phyloP scores from a whole-genome alignment of 1,140 invertebrate species.

The Anoplophora glabripennis region DNA sequence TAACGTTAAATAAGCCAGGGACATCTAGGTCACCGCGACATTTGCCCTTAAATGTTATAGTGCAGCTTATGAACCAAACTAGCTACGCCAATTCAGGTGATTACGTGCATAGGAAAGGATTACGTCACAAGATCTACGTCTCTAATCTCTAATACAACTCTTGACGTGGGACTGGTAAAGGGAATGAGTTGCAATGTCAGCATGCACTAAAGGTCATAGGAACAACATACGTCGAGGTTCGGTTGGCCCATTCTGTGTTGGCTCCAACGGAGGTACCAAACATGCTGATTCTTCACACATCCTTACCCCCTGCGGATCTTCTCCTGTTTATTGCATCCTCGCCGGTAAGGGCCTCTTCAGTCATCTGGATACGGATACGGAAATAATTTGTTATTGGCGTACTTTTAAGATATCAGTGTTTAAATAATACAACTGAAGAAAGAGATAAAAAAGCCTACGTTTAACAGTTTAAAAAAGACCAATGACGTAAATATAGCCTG shows the following conservation, averaged over 20 bases:
- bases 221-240: conserved; percentile 20
- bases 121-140: neutral
- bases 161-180: neutral
- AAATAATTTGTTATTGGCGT: too few species aligned
- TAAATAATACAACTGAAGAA: too few species aligned
- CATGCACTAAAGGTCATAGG: conserved; percentile 6
- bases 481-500: too few species aligned
- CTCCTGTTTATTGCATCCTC: neutral
- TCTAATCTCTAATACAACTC: neutral
- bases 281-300: conserved; percentile 48
- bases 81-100: too few species aligned
- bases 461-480: too few species aligned
- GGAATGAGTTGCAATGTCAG: neutral
- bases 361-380: too few species aligned
- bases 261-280: conserved; percentile 43
- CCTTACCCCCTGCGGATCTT: conserved; percentile 12
- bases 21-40: too few species aligned
- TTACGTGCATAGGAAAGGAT: neutral
- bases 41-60: neutral
- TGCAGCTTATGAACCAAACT: neutral
- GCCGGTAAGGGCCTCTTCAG: too few species aligned
- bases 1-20: too few species aligned
- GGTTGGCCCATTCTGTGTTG: conserved; percentile 32
- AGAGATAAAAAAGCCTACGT: too few species aligned
- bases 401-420: too few species aligned